Conservation (phyloP, 1,140 invertebrate species). For the Sarcophaga peregrina region DNA sequence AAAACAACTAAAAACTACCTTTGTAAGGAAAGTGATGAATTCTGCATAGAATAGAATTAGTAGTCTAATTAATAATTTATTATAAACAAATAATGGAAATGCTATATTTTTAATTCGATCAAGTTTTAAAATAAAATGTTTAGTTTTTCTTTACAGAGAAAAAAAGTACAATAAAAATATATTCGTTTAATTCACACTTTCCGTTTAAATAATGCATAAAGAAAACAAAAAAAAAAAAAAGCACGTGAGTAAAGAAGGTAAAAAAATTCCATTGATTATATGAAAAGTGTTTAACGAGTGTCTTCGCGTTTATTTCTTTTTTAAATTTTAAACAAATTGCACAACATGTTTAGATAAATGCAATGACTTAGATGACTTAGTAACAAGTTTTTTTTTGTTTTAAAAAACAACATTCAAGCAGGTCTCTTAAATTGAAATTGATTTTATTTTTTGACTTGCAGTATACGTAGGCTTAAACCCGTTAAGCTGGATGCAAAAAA, state of each 20-base stretch:
- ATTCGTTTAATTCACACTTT: background rate
- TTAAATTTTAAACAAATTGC: no score
- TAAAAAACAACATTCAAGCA: no score
- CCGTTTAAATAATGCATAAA: background rate
- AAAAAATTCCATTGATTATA: no score
- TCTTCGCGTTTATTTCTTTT: no score
- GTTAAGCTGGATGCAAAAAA: no score
- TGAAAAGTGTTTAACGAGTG: no score
- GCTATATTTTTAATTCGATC: background rate
- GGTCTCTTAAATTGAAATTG: no score
- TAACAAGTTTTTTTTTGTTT: no score
- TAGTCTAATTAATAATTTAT: constrained; percentile 7
- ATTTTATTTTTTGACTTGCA: no score
- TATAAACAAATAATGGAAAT: constrained; percentile 4
- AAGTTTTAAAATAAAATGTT: background rate
- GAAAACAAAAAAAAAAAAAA: background rate
- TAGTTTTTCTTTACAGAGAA: background rate
- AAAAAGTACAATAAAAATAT: background rate
- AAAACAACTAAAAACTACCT: background rate
- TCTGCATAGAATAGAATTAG: background rate
- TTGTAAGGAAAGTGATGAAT: background rate
- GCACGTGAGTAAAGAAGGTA: background rate
- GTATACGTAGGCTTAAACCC: no score
- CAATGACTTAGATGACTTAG: no score
- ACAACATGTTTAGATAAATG: no score